Base-by-base conservation (phyloP, 1,140 invertebrate genomes). In the Brachionus plicatilis region DNA sequence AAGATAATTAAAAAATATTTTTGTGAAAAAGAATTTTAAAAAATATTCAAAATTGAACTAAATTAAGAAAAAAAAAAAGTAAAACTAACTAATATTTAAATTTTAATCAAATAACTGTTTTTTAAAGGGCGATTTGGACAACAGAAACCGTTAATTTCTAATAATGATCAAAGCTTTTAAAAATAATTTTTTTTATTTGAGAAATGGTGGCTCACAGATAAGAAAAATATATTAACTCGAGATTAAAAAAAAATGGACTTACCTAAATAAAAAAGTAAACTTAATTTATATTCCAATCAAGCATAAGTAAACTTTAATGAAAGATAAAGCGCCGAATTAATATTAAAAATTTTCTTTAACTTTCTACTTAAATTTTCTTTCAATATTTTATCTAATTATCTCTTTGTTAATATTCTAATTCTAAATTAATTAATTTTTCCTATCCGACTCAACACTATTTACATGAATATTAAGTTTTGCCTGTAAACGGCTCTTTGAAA, bases 401-500 rank as follows among this genome's bases (percentile, higher is more conserved):
- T 76, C 33, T 76, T 50, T 50, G 45, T 76, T 76, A 76, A 76
- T 76, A 47, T 76, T 76, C 72, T 76, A 72, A 72, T 41, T 72
- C 9, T 6, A 41, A 8, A 41, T 20, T 72, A 72, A 72, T 72
- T 72, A 72, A 72, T 72, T 72, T 41, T 72, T 72, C n/a, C 17
- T 41, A 43, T 60, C 53, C 53, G 20, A 60, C 53, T 60, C 53
- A 60, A 60, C 9, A 20, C 20, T 60, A 60, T 60, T 60, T 60
- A 60, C 53, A 60, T 60, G n/a, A 20, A 60, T 60, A 60, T 8
- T 60, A 53, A 53, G 7, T 14, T 14, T 53, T 14, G 47, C 47
- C 17, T 53, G 17, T 14, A 53, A 53, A 60, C 53, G 53, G 53
- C n/a, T 20, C 53, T 60, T 60, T 60, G 53, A 60, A 60, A 72